Conservation (phyloP, 2,113 vertebrate species). For the Anguilla japonica region DNA sequence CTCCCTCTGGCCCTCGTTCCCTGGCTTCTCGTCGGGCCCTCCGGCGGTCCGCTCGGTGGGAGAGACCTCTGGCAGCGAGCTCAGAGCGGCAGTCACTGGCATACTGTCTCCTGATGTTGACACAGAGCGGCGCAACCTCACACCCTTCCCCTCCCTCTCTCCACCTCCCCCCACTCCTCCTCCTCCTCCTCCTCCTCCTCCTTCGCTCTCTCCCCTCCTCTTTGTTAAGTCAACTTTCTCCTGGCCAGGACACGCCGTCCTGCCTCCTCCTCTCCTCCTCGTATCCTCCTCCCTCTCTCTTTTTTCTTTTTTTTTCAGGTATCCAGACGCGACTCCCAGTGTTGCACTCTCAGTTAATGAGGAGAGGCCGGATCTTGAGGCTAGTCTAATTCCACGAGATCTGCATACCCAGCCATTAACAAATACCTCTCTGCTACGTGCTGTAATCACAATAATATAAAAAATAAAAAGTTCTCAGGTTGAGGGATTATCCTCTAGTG, state of each 20-base stretch:
- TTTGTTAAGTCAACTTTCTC: slow-evolving; percentile 18
- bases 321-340: neutral
- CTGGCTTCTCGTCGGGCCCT: neutral
- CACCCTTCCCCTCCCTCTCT: neutral
- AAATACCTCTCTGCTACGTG: neutral
- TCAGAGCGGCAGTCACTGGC: neutral
- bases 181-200: neutral
- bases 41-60: neutral
- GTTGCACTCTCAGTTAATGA: neutral
- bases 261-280: slow-evolving; percentile 4
- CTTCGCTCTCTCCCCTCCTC: neutral
- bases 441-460: neutral
- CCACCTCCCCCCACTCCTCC: neutral
- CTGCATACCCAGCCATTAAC: neutral
- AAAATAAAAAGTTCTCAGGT: neutral
- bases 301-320: neutral
- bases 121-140: neutral
- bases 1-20: neutral
- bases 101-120: neutral
- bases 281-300: neutral
- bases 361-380: neutral
- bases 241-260: neutral
- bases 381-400: neutral
- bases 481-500: neutral
- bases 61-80: neutral